Base-by-base conservation (phyloP, 35 echinoderm and acorn worm genomes). In the Antedon bifida region DNA sequence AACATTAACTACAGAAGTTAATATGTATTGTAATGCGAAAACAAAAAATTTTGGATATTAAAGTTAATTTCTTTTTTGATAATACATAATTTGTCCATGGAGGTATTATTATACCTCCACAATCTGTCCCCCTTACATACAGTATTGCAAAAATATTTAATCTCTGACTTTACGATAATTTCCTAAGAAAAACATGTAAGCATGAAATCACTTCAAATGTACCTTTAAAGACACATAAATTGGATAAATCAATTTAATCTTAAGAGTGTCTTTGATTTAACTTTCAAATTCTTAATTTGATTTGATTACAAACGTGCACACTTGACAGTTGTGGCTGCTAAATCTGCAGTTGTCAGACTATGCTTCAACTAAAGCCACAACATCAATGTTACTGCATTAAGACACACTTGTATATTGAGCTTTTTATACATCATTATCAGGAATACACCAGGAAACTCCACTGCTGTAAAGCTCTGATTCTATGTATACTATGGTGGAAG, bases 281-380 rank as follows among this genome's bases (percentile, higher is more conserved):
- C 51, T 64, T 64, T 64, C 51, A 64, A 64, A 64, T 64, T 64
- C 51, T 64, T 64, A 64, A 64, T 64, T 64, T 26, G 51, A 64
- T 64, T 64, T 64, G 51, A 21, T 64, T 19, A 26, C 51, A 64
- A 64, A 64, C 26, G 4, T 23, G 51, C 51, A 64, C 19, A 64
- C 51, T 64, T 64, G 51, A 64, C 5, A 64, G 51, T 11, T 64
- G 9, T 64, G 26, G 51, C 1, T 23, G 51, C 1, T 23, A 21
- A 26, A 64, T 64, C 51, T 21, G 9, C 51, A 64, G 51, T 16
- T 21, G 23, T 64, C 51, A 64, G 51, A 64, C 51, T n/a, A 64
- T 64, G 51, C 26, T 64, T 26, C 9, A 64, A 64, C 9, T 11
- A 64, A 8, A 64, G 9, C 26, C 51, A 64, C 51, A 64, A 16